These are phyloP conservation scores for Ceyx cyanopectus DNA, from an alignment of 2,113 vertebrate genomes.

Conservation along the genomic window DNA sequence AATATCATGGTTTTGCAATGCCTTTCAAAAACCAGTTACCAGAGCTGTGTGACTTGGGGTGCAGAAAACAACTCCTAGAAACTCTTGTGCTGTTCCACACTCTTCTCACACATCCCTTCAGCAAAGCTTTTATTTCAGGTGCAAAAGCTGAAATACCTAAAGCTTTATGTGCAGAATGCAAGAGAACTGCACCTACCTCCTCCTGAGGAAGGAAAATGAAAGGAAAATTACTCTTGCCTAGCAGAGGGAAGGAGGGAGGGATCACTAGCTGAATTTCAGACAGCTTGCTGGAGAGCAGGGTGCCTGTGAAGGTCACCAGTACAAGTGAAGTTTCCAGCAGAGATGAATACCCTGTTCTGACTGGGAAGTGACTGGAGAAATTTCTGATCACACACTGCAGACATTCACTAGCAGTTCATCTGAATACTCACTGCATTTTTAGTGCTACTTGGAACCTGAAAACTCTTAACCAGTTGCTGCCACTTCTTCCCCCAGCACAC, in stretches of 20 bases:
- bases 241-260: background rate
- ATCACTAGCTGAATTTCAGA: background rate
- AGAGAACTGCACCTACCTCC: background rate
- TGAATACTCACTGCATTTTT: background rate
- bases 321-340: constrained; percentile 19
- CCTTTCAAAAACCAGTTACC: background rate
- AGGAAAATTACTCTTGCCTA: background rate
- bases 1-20: background rate
- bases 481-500: too few relatives aligned
- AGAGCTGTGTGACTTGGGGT: background rate
- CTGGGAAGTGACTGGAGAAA: background rate
- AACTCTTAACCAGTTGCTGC: background rate
- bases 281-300: background rate
- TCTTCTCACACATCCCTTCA: background rate
- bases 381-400: background rate
- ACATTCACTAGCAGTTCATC: background rate
- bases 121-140: background rate
- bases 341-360: background rate
- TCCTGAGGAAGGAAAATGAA: background rate
- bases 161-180: background rate
- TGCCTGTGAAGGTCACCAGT: constrained; percentile 30
- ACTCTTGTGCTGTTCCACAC: background rate
- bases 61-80: background rate
- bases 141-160: background rate
- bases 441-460: background rate